Percentiles rank a stretch among this genome's conserved stretches.
Evolutionary conservation across 1,140 invertebrate genomes (phyloP).

Genomic region (Nomia melanderi): DNA sequence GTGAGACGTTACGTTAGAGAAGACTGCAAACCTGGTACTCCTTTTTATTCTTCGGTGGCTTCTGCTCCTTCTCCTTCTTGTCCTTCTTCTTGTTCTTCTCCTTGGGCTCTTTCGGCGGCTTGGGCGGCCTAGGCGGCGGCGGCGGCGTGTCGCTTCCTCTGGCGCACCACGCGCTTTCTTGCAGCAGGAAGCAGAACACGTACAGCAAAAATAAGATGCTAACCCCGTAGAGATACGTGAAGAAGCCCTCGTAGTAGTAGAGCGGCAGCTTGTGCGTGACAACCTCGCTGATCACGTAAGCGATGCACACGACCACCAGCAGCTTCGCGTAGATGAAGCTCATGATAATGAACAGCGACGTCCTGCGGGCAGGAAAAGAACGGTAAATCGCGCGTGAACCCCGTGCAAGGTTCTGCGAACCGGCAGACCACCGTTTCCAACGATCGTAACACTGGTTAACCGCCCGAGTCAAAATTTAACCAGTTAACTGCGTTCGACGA

Average conservation of each 20-base stretch:
- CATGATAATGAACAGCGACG: constrained; percentile 95
- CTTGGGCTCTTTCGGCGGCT: constrained; percentile 88
- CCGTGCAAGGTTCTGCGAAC: background rate
- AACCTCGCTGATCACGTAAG: constrained; percentile 95
- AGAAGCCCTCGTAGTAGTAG: constrained; percentile 97
- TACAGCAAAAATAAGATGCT: constrained; percentile 98
- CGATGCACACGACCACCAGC: constrained; percentile 94
- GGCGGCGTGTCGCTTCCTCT: constrained; percentile 85
- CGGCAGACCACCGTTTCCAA: background rate
- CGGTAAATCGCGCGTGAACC: constrained; percentile 2
- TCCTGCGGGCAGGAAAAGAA: constrained; percentile 83
- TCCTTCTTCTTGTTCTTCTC: constrained; percentile 82
- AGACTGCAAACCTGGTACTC: constrained; percentile 82
- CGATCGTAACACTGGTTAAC: too few relatives aligned
- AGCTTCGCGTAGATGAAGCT: constrained; percentile 97
- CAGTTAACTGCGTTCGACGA: too few relatives aligned
- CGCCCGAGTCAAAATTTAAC: too few relatives aligned
- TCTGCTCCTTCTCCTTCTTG: constrained; percentile 80
- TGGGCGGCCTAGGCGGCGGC: constrained; percentile 87
- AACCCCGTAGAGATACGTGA: constrained; percentile 97
- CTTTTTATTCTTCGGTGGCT: constrained; percentile 82
- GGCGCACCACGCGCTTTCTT: constrained; percentile 92
- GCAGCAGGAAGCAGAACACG: constrained; percentile 97
- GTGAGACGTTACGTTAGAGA: too few relatives aligned
- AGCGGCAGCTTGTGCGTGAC: constrained; percentile 94